Conservation (phyloP, 2,797 vertebrate genomes). For the Nyctalus aviator region DNA sequence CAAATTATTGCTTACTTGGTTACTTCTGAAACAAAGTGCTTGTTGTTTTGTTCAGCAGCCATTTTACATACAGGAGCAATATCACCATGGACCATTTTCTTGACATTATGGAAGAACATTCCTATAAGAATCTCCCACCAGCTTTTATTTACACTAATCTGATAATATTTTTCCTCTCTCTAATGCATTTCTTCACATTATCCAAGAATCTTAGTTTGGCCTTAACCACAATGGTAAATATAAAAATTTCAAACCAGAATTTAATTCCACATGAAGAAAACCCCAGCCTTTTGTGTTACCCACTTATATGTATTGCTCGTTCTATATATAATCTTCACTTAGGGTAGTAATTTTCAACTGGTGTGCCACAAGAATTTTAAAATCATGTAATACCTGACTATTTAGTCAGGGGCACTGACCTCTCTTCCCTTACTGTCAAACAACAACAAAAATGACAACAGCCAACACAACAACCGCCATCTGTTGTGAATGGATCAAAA, state of each 20-base stretch:
- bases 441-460: neutral
- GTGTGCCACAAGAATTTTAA: neutral
- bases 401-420: neutral
- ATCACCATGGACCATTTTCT: neutral
- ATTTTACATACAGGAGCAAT: neutral
- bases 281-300: neutral
- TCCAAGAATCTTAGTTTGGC: neutral
- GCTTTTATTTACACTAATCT: neutral
- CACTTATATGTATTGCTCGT: neutral
- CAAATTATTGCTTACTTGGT: neutral
- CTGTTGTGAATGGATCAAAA: neutral
- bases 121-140: neutral
- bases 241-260: conserved; percentile 12
- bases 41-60: neutral
- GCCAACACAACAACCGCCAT: neutral
- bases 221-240: neutral
- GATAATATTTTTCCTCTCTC: neutral
- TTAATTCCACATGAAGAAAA: neutral
- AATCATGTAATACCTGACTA: neutral
- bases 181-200: conserved; percentile 11
- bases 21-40: neutral
- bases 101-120: neutral
- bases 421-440: neutral
- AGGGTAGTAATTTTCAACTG: neutral
- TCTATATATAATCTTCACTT: neutral